Conservation (phyloP, 2,888 invertebrate genomes). For the Druceiella hillmani region DNA sequence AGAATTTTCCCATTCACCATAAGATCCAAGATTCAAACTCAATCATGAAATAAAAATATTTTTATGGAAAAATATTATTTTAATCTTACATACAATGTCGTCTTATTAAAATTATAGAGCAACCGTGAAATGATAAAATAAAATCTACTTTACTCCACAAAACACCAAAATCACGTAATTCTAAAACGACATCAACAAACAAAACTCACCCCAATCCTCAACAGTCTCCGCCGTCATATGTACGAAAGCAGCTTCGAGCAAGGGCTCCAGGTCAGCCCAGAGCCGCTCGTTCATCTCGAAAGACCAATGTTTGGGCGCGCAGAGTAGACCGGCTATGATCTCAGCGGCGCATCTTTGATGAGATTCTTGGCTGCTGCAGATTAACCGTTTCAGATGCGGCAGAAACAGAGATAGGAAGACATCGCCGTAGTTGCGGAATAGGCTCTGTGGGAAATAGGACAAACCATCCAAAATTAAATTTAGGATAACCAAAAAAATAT, state of each 20-base stretch:
- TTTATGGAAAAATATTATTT: no score
- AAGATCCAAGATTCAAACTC: no score
- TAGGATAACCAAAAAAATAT: conserved; percentile 1
- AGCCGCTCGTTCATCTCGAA: conserved; percentile 55
- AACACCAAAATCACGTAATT: neutral
- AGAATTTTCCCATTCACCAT: no score
- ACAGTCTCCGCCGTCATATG: conserved; percentile 64
- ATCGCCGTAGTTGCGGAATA: conserved; percentile 76
- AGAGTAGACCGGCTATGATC: conserved; percentile 68
- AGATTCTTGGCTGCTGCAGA: conserved; percentile 65
- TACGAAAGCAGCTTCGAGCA: conserved; percentile 50
- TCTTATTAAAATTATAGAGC: no score
- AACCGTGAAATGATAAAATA: no score
- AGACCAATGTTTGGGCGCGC: conserved; percentile 82
- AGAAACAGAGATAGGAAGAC: conserved; percentile 56
- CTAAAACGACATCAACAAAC: neutral
- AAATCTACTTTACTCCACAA: no score
- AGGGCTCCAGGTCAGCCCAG: conserved; percentile 57
- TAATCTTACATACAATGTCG: no score
- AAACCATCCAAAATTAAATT: neutral
- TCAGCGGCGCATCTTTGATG: conserved; percentile 81
- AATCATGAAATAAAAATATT: no score
- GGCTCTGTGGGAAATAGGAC: conserved; percentile 37
- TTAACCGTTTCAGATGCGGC: conserved; percentile 59
- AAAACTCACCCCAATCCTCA: conserved; percentile 72